These are phyloP conservation scores for Myiothlypis coronata DNA, from an alignment of 2,797 vertebrate species.

Conservation along the genomic window DNA sequence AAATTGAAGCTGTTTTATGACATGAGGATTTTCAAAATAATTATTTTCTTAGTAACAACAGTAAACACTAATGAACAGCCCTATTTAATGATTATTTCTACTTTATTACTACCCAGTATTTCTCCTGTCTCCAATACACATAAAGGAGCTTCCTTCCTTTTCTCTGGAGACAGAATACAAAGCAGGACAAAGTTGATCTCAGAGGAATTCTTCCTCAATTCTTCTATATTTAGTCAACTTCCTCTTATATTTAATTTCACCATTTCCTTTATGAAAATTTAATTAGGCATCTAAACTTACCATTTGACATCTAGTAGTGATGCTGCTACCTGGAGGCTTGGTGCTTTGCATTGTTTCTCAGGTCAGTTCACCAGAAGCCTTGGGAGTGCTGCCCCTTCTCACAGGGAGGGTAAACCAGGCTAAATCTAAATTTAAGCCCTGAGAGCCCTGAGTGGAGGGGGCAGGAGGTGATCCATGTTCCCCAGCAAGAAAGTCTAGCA, in stretches of 20 bases:
- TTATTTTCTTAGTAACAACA: background rate
- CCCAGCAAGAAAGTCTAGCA: background rate
- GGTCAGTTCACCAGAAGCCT: background rate
- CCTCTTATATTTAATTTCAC: background rate
- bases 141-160: background rate
- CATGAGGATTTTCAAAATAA: background rate
- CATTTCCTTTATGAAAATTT: background rate
- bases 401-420: background rate
- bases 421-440: background rate
- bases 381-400: background rate
- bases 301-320: background rate
- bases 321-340: background rate
- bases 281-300: background rate
- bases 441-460: accelerated
- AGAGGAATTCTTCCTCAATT: background rate
- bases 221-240: background rate
- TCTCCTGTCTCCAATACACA: accelerated
- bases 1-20: background rate
- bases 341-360: background rate
- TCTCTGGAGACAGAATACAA: background rate
- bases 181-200: background rate
- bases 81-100: background rate
- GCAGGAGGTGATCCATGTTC: background rate
- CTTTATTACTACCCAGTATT: background rate
- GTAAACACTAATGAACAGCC: background rate